A percentile compares a stretch with the other conserved stretches of the same genome.
phyloP scores from a whole-genome alignment of 2,113 vertebrate genomes.

The Athene cunicularia region DNA sequence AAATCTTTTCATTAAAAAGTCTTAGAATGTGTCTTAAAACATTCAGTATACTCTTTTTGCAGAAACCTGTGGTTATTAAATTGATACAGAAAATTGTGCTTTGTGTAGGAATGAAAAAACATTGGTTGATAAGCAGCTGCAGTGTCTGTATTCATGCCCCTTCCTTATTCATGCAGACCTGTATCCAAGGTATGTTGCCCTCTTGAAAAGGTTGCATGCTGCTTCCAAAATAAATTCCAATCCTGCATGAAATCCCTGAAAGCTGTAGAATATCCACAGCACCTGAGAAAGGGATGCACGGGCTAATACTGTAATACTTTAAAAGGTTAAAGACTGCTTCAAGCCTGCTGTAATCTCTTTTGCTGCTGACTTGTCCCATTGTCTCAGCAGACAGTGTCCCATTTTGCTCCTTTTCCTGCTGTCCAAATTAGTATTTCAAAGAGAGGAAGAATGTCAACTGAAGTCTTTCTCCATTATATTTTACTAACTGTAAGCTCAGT shows the following conservation, averaged over 20 bases:
- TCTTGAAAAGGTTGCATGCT: neutral
- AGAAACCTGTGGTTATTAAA: neutral
- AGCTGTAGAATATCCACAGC: neutral
- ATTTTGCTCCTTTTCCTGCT: neutral
- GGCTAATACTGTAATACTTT: conserved; percentile 13
- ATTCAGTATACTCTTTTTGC: neutral
- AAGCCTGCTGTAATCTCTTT: neutral
- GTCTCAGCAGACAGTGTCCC: neutral
- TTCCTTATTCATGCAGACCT: neutral
- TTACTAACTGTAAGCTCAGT: neutral
- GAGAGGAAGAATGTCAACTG: neutral
- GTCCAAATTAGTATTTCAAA: neutral
- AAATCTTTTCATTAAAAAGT: neutral
- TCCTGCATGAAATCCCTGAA: conserved; percentile 2
- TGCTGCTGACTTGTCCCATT: neutral
- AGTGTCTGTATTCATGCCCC: neutral
- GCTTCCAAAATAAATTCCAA: neutral
- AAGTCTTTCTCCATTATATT: neutral
- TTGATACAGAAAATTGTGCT: neutral
- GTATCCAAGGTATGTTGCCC: neutral
- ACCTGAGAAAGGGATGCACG: neutral
- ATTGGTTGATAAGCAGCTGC: neutral
- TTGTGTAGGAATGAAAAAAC: neutral
- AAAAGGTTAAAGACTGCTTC: neutral
- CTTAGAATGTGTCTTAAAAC: neutral